A percentile compares a stretch with the other conserved stretches of the same genome.
phyloP scores from a whole-genome alignment of 2,113 vertebrate genomes.

The Nothobranchius kuhntae region DNA sequence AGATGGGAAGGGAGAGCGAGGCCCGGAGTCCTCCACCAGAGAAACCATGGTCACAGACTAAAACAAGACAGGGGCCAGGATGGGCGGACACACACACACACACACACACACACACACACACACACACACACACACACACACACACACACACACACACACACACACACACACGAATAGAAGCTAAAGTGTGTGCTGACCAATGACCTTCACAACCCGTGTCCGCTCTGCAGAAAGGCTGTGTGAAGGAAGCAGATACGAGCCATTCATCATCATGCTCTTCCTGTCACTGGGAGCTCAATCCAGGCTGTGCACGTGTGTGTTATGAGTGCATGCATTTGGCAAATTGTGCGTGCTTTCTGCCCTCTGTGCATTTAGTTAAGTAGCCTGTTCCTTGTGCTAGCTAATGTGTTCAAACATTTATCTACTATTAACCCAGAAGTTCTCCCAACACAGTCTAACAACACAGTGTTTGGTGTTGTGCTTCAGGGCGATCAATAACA shows the following conservation, averaged over 20 bases:
- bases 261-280: constrained; percentile 72
- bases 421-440: constrained; percentile 8
- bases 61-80: constrained; percentile 45
- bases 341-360: constrained; percentile 11
- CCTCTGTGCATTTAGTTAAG: constrained; percentile 21
- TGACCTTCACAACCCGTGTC: constrained; percentile 54
- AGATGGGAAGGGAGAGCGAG: constrained; percentile 74
- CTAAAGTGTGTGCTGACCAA: constrained; percentile 55
- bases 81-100: constrained; percentile 11
- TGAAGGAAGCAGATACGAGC: constrained; percentile 57
- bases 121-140: background rate
- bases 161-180: constrained; percentile 38
- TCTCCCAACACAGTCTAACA: too few species aligned
- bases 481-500: constrained; percentile 50
- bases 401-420: constrained; percentile 30
- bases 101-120: constrained; percentile 10
- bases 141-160: constrained; percentile 16
- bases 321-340: constrained; percentile 27
- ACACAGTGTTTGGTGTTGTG: background rate
- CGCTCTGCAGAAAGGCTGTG: constrained; percentile 62
- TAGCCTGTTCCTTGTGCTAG: background rate
- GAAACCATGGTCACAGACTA: constrained; percentile 30
- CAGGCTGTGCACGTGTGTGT: constrained; percentile 34
- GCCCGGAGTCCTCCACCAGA: constrained; percentile 48
- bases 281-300: constrained; percentile 52